Evolutionary conservation across 2,797 vertebrate species (phyloP).

Genomic region (Peromyscus aztecus): DNA sequence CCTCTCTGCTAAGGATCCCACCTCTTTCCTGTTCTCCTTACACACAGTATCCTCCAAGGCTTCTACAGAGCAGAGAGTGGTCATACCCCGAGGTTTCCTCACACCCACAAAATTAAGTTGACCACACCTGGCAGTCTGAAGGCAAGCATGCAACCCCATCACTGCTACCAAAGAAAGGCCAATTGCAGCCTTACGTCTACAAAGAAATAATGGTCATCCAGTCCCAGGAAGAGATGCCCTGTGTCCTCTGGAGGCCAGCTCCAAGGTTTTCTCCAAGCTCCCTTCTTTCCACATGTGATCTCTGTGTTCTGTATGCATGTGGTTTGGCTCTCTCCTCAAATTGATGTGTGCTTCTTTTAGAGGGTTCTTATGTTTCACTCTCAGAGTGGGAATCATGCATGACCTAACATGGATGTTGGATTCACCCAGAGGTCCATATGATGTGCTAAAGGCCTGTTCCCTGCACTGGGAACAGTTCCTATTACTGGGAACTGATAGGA

Average conservation of each 20-base stretch:
- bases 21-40: no score
- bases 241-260: not conserved
- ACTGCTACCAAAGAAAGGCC: not conserved
- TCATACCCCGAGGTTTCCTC: accelerated
- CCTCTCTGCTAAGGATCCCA: not conserved
- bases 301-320: not conserved
- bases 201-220: not conserved
- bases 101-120: not conserved
- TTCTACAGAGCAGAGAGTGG: not conserved
- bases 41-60: not conserved
- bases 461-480: not conserved
- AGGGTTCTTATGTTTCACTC: not conserved
- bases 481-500: not conserved
- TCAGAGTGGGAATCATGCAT: not conserved
- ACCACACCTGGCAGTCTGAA: no score
- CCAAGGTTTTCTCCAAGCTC: not conserved
- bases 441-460: not conserved
- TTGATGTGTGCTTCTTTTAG: not conserved
- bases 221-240: not conserved
- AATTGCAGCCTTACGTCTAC: not conserved
- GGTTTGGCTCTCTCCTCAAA: not conserved
- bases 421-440: not conserved
- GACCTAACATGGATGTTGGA: not conserved
- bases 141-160: accelerated
- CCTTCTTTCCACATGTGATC: not conserved